Evolutionary conservation across 2,888 invertebrate species (phyloP), one percentile per base, ranked within the genome.

Genomic region (Nomada lathburiana): DNA sequence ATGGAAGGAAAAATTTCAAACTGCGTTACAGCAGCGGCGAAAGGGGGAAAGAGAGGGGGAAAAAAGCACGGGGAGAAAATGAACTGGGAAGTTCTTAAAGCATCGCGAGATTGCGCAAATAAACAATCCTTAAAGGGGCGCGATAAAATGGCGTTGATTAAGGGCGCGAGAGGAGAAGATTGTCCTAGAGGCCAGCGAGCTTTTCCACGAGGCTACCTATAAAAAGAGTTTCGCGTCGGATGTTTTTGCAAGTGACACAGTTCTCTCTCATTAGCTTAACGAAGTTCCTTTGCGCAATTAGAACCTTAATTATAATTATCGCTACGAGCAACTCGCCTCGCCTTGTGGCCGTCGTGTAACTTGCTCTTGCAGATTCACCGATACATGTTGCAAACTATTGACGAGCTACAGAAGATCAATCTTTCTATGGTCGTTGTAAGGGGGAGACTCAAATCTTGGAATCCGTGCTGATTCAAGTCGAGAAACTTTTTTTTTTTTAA

Each of bases 281-380:
- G 44, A 80, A 80, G 67, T 79, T 79, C 80, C 71, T 72, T 80
- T 67, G 80, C 71, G 67, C 80, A 79, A 80, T 72, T 79, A 72
- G 57, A 79, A 68, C 57, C 80, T 80, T 80, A 72, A 80, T 72
- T 79, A 80, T 79, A 72, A 57, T 80, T 79, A 80, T 80, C 80
- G 72, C 63, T 62, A 57, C 47, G 44, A 57, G 23, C 23, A 26
- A 20, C 47, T n/a, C 16, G 53, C 23, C 16, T 9, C n/a, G 9
- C 36, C 60, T 47, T 70, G 70, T 62, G 65, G 42, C 11, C 59
- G 53, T 13, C 13, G 20, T n/a, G 68, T 75, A 77, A 77, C 52
- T 73, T 50, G 53, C 59, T 50, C 52, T 16, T 5, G 3, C 9
- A 7, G 16, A 36, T 36, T 53, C n/a, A 53, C n/a, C 53, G n/a